These are phyloP conservation scores for Ctenomys sociabilis DNA, from an alignment of 2,113 vertebrate species.

Conservation along the genomic window DNA sequence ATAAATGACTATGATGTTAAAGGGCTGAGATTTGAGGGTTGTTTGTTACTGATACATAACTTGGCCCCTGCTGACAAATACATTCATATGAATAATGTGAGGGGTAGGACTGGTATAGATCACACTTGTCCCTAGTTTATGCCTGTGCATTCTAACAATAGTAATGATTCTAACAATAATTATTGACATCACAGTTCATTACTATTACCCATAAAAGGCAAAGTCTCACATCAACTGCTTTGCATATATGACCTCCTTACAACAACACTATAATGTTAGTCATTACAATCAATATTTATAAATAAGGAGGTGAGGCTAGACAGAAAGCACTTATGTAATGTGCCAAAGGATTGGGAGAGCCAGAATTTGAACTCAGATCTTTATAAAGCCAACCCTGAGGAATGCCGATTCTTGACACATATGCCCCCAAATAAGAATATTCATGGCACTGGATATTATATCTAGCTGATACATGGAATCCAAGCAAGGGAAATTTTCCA, in stretches of 20 bases:
- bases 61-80: background rate
- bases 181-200: background rate
- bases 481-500: background rate
- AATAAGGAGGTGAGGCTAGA: background rate
- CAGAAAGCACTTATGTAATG: background rate
- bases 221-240: background rate
- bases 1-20: background rate
- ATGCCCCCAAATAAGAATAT: background rate
- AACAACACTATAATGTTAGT: background rate
- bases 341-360: background rate
- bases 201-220: background rate
- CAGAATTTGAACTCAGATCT: background rate
- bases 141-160: background rate
- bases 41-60: background rate
- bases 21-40: background rate
- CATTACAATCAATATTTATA: background rate
- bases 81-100: background rate
- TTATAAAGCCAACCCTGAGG: background rate
- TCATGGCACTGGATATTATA: background rate
- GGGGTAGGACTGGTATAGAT: rapidly evolving
- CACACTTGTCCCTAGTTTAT: background rate
- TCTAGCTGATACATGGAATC: background rate
- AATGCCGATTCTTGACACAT: background rate
- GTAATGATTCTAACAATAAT: too few relatives aligned
- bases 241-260: background rate